Evolutionary conservation across 2,888 invertebrate genomes (phyloP).

Genomic region (Spatulosminthurus flaviceps): DNA sequence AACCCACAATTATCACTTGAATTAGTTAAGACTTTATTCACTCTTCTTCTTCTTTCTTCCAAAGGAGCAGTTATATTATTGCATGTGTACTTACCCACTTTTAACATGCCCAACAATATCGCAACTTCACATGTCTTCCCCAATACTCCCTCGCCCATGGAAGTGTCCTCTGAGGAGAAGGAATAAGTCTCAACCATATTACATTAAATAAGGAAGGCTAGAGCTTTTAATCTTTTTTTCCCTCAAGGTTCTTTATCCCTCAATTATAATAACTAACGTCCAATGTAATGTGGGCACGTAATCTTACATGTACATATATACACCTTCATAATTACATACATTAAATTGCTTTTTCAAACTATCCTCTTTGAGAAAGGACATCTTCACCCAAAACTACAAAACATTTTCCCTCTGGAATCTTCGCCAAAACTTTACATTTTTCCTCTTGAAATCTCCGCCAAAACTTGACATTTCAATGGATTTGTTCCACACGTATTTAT

Average conservation of each 20-base stretch:
- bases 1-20: conserved; percentile 48
- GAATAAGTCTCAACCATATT: no score
- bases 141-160: not conserved
- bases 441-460: no score
- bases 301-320: not conserved
- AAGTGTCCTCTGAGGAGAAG: not conserved
- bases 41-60: not conserved
- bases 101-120: not conserved
- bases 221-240: not conserved
- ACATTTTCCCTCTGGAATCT: no score
- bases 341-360: no score
- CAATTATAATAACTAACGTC: not conserved
- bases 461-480: no score
- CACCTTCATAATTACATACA: no score
- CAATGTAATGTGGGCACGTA: not conserved
- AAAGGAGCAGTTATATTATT: not conserved
- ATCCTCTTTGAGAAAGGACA: no score
- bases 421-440: no score
- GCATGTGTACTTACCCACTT: no score
- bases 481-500: no score
- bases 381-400: no score
- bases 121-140: conserved; percentile 2
- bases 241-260: not conserved
- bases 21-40: conserved; percentile 49
- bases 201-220: not conserved